Percentiles rank a stretch among this genome's conserved stretches.
Conservation (phyloP, 2,113 vertebrate genomes). For the Lophochroa leadbeateri region DNA sequence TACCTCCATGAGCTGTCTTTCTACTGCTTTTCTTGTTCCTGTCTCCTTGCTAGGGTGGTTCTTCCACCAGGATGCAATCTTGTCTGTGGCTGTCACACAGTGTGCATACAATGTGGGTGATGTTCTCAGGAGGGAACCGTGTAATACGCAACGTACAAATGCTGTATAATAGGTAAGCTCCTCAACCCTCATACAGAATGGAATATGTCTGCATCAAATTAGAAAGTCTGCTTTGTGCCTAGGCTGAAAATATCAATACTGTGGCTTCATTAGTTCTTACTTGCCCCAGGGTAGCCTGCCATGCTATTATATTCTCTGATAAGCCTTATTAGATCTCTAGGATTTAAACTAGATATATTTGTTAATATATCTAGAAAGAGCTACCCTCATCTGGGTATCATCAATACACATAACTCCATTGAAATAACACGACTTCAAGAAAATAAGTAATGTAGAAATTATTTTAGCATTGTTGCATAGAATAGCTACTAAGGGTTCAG, state of each 20-base stretch:
- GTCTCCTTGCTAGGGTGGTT: rapidly evolving
- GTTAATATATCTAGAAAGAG: background rate
- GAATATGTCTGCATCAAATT: background rate
- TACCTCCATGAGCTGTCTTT: background rate
- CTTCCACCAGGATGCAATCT: background rate
- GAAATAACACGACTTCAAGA: background rate
- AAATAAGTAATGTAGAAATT: background rate
- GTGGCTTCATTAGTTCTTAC: background rate
- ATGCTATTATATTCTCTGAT: background rate
- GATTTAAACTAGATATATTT: background rate
- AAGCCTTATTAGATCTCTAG: background rate
- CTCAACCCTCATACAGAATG: background rate
- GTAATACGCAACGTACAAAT: background rate
- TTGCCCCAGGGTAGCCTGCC: background rate
- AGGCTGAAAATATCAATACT: background rate
- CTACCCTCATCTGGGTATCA: background rate
- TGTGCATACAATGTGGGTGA: background rate
- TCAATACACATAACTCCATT: background rate
- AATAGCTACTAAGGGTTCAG: background rate
- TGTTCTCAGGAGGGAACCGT: background rate
- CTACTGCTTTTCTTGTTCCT: background rate
- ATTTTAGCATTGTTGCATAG: background rate
- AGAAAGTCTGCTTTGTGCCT: background rate
- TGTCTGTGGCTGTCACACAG: background rate
- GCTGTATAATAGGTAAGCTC: background rate